These are phyloP conservation scores for Thunnus thynnus DNA, from an alignment of 2,113 vertebrate genomes.

Conservation along the genomic window DNA sequence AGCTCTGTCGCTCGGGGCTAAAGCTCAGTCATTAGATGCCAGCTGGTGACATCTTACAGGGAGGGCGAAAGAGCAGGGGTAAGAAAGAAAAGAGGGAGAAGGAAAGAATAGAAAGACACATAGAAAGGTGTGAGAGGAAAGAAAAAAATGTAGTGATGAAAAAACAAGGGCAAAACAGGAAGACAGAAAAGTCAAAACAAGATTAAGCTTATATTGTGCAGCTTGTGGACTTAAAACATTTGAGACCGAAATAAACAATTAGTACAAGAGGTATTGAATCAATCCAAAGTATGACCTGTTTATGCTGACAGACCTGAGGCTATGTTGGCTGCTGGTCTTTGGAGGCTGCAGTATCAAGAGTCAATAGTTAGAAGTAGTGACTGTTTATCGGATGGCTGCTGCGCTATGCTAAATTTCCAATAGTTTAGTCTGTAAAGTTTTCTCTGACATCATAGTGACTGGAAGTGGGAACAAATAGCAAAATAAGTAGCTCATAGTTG, in stretches of 20 bases:
- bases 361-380: not conserved
- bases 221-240: too few species aligned
- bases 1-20: slow-evolving; percentile 19
- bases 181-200: not conserved
- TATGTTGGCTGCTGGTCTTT: too few species aligned
- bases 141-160: not conserved
- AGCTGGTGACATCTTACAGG: slow-evolving; percentile 30
- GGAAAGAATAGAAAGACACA: not conserved
- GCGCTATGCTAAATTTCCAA: not conserved
- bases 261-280: too few species aligned
- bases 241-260: too few species aligned
- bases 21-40: slow-evolving; percentile 39
- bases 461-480: not conserved
- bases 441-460: not conserved
- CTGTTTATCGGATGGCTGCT: not conserved
- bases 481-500: not conserved
- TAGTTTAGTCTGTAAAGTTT: not conserved
- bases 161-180: not conserved
- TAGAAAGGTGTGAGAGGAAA: not conserved
- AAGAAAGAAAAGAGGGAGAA: not conserved
- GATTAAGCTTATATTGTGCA: not conserved
- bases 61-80: not conserved
- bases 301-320: too few species aligned
- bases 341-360: too few species aligned
- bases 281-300: too few species aligned